Percentiles rank a stretch among this genome's conserved stretches.
Conservation (phyloP, 2,797 vertebrate species). For the Ciconia nigra region DNA sequence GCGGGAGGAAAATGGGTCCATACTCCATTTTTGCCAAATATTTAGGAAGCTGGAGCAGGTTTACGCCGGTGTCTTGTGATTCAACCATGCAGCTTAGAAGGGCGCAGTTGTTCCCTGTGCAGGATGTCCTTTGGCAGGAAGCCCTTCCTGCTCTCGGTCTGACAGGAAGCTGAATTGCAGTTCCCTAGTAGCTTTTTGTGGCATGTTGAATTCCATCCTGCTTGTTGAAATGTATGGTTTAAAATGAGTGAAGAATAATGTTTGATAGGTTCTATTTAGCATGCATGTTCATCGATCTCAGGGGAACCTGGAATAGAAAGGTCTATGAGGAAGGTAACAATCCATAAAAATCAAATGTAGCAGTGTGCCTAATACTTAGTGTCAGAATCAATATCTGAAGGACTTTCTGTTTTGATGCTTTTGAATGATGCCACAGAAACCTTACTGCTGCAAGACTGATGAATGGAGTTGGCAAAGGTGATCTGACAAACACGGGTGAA, state of each 20-base stretch:
- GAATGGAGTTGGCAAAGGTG: neutral
- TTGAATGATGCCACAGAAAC: neutral
- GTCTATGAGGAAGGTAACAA: slow-evolving; percentile 13
- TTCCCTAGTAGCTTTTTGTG: neutral
- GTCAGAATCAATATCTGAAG: slow-evolving; percentile 46
- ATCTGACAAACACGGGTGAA: neutral
- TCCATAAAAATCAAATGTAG: slow-evolving; percentile 20
- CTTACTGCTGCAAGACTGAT: neutral
- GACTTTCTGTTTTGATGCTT: slow-evolving; percentile 40
- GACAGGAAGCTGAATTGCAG: neutral
- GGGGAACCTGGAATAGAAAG: neutral
- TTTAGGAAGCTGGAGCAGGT: neutral
- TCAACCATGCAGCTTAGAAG: neutral
- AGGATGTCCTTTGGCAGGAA: neutral
- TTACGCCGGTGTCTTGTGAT: neutral
- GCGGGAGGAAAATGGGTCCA: neutral
- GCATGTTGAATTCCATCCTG: neutral
- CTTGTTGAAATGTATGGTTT: neutral
- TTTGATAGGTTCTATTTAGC: slow-evolving; percentile 10
- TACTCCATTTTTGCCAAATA: neutral
- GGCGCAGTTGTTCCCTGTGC: neutral
- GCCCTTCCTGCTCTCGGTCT: neutral
- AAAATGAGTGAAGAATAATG: neutral
- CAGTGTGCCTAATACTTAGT: neutral
- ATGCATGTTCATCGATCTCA: neutral